phyloP scores from a whole-genome alignment of 2,113 vertebrate species.

The Pimephales promelas region DNA sequence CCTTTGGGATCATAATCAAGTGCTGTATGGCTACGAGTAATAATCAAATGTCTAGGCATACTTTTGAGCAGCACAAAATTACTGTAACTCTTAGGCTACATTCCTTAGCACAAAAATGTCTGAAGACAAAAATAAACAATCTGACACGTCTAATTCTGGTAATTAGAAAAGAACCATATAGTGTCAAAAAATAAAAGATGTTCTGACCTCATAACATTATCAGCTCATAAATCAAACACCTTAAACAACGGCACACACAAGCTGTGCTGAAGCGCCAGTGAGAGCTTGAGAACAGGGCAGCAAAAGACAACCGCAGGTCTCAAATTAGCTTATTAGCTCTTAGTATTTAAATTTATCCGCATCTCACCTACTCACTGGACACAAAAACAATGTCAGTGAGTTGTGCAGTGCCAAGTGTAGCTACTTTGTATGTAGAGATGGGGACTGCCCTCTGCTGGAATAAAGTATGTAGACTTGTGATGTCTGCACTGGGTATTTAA shows the following conservation, averaged over 20 bases:
- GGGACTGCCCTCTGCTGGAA: constrained; percentile 77
- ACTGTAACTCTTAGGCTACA: too few relatives aligned
- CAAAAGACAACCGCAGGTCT: constrained; percentile 3
- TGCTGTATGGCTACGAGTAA: not conserved
- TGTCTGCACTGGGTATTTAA: not conserved
- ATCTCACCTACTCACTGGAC: not conserved
- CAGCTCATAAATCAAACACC: constrained; percentile 55
- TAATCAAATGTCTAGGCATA: not conserved
- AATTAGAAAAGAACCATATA: constrained; percentile 48
- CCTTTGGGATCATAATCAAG: not conserved
- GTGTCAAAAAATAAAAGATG: constrained; percentile 25
- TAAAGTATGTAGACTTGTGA: constrained; percentile 21
- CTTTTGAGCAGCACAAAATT: too few relatives aligned
- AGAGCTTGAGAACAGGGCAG: not conserved
- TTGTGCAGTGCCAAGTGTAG: not conserved
- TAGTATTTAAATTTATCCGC: constrained; percentile 32
- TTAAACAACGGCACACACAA: not conserved
- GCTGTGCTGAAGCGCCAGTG: not conserved
- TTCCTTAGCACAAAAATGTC: too few relatives aligned
- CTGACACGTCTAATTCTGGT: not conserved
- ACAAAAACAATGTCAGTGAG: not conserved
- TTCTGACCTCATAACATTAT: constrained; percentile 56
- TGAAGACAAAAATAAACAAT: not conserved
- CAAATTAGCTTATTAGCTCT: constrained; percentile 23
- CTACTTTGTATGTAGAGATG: constrained; percentile 63